Base-by-base conservation (phyloP, 2,797 vertebrate species). In the Trachurus trachurus region DNA sequence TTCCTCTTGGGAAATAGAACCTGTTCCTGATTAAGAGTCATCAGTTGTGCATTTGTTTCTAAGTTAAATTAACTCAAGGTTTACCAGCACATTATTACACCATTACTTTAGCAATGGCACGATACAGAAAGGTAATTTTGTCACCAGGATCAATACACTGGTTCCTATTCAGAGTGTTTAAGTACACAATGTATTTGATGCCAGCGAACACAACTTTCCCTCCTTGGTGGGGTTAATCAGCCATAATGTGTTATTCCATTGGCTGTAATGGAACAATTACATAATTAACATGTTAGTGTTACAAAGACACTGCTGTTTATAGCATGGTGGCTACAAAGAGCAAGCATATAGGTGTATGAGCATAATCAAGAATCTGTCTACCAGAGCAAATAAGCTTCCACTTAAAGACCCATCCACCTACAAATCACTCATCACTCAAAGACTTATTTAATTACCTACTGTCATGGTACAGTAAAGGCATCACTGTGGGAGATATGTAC, bases 91-190 rank as follows among this genome's bases (percentile, higher is more conserved):
- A 44, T 61, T 61, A 61, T 61, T 22, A 17, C 21, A 62, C 40
- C 42, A 31, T 22, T 39, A 39, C 31, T 39, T 49, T 52, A 15
- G 29, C 12, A 22, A 37, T 26, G 61, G 29, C 39, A 22, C 15
- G 13, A 50, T 40, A 40, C 19, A 50, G 26, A 44, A 50, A 47
- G 9, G n/a, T 74, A 54, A 76, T 29, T 65, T 26, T 62, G 61
- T 71, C 29, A 45, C 19, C 22, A 56, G 50, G 77, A 78, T 78
- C 61, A 77, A 77, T 77, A 19, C 1, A 29, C 26, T 57, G 37
- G 31, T 54, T 66, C 53, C 57, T 50, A 66, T 47, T 61, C 34
- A 8, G 6, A 45, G n/a, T 34, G 39, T 50, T 11, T 53, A 47
- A 2, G 17, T 45, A 21, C 6, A 65, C 5, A 47, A 16, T 44